These are phyloP conservation scores for Julus scanicus DNA, from an alignment of 2,888 invertebrate genomes.

Conservation along the genomic window DNA sequence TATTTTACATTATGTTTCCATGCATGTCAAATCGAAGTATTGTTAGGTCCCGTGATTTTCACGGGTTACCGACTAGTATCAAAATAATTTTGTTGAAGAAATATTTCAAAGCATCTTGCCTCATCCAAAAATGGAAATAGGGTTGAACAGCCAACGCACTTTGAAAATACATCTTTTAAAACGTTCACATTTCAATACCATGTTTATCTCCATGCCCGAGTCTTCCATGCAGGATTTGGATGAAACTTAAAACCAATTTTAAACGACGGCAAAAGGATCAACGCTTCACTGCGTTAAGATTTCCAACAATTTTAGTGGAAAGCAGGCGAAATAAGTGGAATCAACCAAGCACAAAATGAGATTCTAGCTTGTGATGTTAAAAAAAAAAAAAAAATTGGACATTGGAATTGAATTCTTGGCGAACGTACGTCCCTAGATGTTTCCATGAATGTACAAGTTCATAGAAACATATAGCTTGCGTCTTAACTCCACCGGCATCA, in stretches of 20 bases:
- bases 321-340: conserved; percentile 43
- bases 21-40: too few relatives aligned
- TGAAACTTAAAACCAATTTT: conserved; percentile 43
- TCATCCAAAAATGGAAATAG: neutral
- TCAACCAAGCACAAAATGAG: conserved; percentile 45
- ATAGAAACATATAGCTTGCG: neutral
- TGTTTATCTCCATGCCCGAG: neutral
- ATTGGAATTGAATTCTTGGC: conserved; percentile 45
- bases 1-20: too few relatives aligned
- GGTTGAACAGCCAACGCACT: neutral
- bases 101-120: neutral
- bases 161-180: neutral
- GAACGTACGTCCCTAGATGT: conserved; percentile 47
- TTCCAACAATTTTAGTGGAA: conserved; percentile 43
- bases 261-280: conserved; percentile 45
- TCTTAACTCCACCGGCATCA: neutral
- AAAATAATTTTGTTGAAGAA: neutral
- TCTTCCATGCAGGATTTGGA: conserved; percentile 28
- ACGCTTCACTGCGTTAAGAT: conserved; percentile 43
- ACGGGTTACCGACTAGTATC: too few relatives aligned
- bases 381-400: conserved; percentile 26
- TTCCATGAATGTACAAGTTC: conserved; percentile 25
- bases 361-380: conserved; percentile 20
- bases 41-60: too few relatives aligned
- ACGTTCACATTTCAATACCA: neutral